Evolutionary conservation across 35 echinoderm and acorn worm genomes (phyloP).

Genomic region (Patiria miniata): DNA sequence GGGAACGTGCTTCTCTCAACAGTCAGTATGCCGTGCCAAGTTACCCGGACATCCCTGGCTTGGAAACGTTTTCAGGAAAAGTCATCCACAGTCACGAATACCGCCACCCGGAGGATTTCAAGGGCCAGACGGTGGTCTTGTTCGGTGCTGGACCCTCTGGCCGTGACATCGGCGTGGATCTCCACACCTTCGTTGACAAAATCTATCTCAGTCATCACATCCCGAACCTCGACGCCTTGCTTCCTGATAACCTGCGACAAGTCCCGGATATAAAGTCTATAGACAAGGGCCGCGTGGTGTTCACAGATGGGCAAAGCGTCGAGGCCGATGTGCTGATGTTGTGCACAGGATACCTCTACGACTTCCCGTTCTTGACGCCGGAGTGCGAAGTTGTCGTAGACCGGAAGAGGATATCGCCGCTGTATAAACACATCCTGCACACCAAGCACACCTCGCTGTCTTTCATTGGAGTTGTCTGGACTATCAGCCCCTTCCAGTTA

Average conservation of each 20-base stretch:
- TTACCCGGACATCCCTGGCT: slow-evolving; percentile 58
- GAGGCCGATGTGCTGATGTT: slow-evolving; percentile 69
- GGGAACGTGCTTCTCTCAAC: slow-evolving; percentile 13
- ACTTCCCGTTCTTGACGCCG: slow-evolving; percentile 69
- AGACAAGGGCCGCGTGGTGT: slow-evolving; percentile 27
- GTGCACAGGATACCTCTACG: slow-evolving; percentile 85
- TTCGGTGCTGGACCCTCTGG: slow-evolving; percentile 86
- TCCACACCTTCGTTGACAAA: slow-evolving; percentile 45
- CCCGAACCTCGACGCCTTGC: background rate
- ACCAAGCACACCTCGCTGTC: slow-evolving; percentile 52
- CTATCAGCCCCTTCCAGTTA: slow-evolving; percentile 75
- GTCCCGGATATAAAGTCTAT: slow-evolving; percentile 34
- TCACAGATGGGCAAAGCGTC: slow-evolving; percentile 48
- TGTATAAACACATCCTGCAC: slow-evolving; percentile 88
- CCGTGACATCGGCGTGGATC: slow-evolving; percentile 67
- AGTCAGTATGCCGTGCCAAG: slow-evolving; percentile 86
- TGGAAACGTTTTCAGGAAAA: slow-evolving; percentile 64
- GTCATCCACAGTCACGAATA: slow-evolving; percentile 82
- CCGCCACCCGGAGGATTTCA: slow-evolving; percentile 61
- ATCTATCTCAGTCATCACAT: slow-evolving; percentile 71
- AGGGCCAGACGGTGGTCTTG: slow-evolving; percentile 61
- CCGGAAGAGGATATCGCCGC: slow-evolving; percentile 53
- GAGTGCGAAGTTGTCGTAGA: slow-evolving; percentile 57
- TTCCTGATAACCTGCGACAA: slow-evolving; percentile 72
- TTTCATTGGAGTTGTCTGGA: slow-evolving; percentile 69